These are phyloP conservation scores for Pedionomus torquatus DNA, from an alignment of 2,113 vertebrate genomes.

Conservation along the genomic window DNA sequence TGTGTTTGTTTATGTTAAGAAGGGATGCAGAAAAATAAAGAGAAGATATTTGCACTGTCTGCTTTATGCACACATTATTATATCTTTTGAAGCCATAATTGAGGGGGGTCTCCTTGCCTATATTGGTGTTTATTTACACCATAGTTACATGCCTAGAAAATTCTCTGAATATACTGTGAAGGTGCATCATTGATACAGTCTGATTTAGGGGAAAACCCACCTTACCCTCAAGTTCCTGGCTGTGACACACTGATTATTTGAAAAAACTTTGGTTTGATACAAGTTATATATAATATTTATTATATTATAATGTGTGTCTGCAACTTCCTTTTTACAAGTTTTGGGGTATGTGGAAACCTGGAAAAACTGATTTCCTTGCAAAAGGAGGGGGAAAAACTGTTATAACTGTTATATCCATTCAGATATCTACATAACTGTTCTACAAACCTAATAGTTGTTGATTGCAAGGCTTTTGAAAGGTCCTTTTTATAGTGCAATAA, in stretches of 20 bases:
- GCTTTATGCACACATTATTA: background rate
- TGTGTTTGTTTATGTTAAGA: background rate
- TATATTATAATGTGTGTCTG: background rate
- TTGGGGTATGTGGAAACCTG: background rate
- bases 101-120: background rate
- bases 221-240: background rate
- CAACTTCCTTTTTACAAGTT: background rate
- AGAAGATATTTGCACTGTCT: background rate
- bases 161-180: background rate
- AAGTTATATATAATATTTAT: background rate
- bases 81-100: background rate
- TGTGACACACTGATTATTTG: background rate
- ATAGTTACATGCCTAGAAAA: background rate
- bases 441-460: background rate
- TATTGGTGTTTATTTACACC: background rate
- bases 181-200: background rate
- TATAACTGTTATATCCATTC: background rate
- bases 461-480: background rate
- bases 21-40: background rate
- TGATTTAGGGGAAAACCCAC: background rate
- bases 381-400: background rate
- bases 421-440: background rate
- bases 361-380: background rate
- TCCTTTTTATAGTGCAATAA: background rate
- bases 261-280: background rate